Evolutionary conservation across 1,140 invertebrate species (phyloP).

Genomic region (Leptinotarsa undecemlineata): DNA sequence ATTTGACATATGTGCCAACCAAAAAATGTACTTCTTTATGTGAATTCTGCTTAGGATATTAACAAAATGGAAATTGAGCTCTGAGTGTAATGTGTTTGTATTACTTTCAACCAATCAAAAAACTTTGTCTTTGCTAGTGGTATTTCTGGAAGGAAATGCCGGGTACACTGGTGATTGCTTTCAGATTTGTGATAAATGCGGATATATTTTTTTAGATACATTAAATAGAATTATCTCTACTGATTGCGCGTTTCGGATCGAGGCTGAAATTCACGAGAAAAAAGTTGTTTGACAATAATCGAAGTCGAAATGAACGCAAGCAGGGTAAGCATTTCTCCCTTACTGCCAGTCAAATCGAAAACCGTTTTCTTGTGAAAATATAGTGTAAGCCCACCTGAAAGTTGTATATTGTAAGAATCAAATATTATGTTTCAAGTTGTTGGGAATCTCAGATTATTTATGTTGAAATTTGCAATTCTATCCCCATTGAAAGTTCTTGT

Average conservation of each 20-base stretch:
- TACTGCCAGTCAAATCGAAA: neutral
- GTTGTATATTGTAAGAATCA: conserved; percentile 1
- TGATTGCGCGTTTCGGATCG: neutral
- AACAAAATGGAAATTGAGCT: too few relatives aligned
- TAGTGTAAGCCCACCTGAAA: neutral
- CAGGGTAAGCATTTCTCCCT: neutral
- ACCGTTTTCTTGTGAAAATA: neutral
- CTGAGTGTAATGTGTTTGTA: too few relatives aligned
- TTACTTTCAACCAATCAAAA: neutral
- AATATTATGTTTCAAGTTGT: conserved; percentile 5
- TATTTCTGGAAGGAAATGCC: neutral
- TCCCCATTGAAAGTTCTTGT: conserved; percentile 2
- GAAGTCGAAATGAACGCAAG: neutral
- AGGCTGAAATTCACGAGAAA: neutral
- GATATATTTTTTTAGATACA: neutral
- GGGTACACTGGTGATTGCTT: neutral
- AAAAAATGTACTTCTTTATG: too few relatives aligned
- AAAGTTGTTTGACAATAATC: neutral
- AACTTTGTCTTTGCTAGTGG: neutral
- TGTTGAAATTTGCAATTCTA: neutral
- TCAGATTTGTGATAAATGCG: neutral
- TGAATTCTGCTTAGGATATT: too few relatives aligned
- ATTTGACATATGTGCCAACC: too few relatives aligned
- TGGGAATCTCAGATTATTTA: conserved; percentile 8
- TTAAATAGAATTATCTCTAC: neutral